Evolutionary conservation across 2,797 vertebrate genomes (phyloP).

Genomic region (Hylomyscus alleni): DNA sequence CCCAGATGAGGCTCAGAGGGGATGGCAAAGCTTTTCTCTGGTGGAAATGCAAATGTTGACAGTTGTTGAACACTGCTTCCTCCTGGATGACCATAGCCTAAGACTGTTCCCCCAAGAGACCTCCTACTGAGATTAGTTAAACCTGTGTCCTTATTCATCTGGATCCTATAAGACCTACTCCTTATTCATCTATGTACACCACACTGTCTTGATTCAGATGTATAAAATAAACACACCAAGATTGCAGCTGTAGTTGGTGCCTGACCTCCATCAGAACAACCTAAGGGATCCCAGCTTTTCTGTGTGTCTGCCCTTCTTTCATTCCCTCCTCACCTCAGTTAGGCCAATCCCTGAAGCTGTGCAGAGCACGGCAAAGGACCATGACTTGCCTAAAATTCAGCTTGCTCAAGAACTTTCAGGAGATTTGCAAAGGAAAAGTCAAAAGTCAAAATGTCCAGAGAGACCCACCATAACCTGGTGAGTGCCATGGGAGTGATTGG

Average conservation of each 20-base stretch:
- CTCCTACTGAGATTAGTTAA: background rate
- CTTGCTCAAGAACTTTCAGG: background rate
- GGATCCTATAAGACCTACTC: background rate
- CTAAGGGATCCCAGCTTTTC: background rate
- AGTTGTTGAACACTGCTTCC: background rate
- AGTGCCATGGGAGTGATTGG: background rate
- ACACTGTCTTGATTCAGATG: background rate
- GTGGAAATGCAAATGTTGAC: background rate
- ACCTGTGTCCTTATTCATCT: background rate
- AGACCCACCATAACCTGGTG: background rate
- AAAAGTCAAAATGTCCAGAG: background rate
- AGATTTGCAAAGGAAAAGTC: constrained; percentile 18
- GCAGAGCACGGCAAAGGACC: background rate
- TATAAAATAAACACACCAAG: background rate
- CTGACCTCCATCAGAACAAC: background rate
- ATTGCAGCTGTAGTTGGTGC: background rate
- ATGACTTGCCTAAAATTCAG: background rate
- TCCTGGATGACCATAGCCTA: background rate
- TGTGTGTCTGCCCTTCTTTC: background rate
- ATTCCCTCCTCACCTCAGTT: background rate
- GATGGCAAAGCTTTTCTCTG: background rate
- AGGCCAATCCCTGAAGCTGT: background rate
- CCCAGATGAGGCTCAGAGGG: background rate
- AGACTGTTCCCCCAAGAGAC: background rate
- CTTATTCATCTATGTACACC: background rate